phyloP scores from a whole-genome alignment of 2,888 invertebrate species.

The Drosophila buzzatii region DNA sequence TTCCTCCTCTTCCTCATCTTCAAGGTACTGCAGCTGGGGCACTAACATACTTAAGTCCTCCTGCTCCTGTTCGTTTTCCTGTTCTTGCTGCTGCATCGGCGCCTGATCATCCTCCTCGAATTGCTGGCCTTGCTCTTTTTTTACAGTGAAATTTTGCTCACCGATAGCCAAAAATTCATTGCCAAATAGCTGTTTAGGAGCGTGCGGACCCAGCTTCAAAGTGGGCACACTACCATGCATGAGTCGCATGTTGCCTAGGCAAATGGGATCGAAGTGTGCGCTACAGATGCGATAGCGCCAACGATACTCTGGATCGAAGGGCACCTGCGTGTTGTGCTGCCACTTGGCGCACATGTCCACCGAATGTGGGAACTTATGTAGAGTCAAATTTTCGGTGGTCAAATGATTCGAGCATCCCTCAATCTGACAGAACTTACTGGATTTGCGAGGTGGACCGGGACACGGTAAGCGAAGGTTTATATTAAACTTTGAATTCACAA shows the following conservation, averaged over 20 bases:
- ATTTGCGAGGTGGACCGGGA: slow-evolving; percentile 59
- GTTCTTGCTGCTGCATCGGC: slow-evolving; percentile 9
- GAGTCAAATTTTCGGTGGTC: slow-evolving; percentile 58
- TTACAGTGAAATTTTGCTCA: not conserved
- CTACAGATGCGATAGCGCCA: slow-evolving; percentile 80
- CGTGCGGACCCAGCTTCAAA: slow-evolving; percentile 58
- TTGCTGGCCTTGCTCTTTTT: slow-evolving; percentile 10
- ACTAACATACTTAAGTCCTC: slow-evolving; percentile 40
- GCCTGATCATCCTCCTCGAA: slow-evolving; percentile 1
- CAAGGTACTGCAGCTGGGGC: slow-evolving; percentile 52
- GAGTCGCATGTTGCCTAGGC: slow-evolving; percentile 61
- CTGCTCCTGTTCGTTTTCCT: slow-evolving; percentile 26
- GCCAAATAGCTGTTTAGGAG: slow-evolving; percentile 60
- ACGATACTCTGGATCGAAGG: slow-evolving; percentile 64
- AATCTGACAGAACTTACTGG: slow-evolving; percentile 74
- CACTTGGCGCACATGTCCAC: slow-evolving; percentile 66
- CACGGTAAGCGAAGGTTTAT: slow-evolving; percentile 42
- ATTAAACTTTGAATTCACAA: not conserved
- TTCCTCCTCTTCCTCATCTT: slow-evolving; percentile 30
- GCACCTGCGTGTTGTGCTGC: slow-evolving; percentile 75
- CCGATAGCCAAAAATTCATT: slow-evolving; percentile 56
- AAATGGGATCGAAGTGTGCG: slow-evolving; percentile 73
- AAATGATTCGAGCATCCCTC: slow-evolving; percentile 66
- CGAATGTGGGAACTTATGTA: slow-evolving; percentile 73
- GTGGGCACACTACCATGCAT: slow-evolving; percentile 78